phyloP scores from a whole-genome alignment of 2,113 vertebrate genomes.

The Ovibos moschatus region DNA sequence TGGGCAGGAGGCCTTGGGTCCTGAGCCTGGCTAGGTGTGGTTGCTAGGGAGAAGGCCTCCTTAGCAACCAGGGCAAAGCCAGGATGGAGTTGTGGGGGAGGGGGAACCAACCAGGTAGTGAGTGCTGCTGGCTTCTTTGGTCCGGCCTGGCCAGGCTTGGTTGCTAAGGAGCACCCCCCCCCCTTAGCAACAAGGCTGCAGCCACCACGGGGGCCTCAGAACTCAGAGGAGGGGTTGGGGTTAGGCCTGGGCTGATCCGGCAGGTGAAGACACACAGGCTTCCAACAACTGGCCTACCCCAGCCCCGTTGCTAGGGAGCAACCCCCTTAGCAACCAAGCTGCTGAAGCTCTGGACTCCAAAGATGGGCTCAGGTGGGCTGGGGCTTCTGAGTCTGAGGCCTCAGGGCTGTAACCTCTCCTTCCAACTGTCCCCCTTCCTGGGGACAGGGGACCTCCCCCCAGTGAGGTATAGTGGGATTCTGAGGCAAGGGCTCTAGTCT shows the following conservation, averaged over 20 bases:
- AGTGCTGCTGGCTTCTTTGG: constrained; percentile 18
- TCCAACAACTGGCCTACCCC: neutral
- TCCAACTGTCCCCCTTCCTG: neutral
- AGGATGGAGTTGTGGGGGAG: constrained; percentile 56
- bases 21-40: constrained; percentile 34
- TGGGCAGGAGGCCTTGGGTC: constrained; percentile 44
- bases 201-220: constrained; percentile 23
- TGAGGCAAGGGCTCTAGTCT: neutral
- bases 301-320: neutral
- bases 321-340: constrained; percentile 8
- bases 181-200: constrained; percentile 60
- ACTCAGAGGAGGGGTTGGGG: neutral
- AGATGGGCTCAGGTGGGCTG: neutral
- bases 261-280: constrained; percentile 41
- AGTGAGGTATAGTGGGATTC: neutral
- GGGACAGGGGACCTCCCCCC: neutral
- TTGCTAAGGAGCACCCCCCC: constrained; percentile 61
- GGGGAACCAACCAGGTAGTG: constrained; percentile 56
- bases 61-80: constrained; percentile 58
- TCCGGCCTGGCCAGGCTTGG: constrained; percentile 11
- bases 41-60: constrained; percentile 66
- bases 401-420: neutral
- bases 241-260: neutral
- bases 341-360: neutral
- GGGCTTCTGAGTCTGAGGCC: neutral